Evolutionary conservation across 2,888 invertebrate genomes (phyloP).

Genomic region (Amblyjoppa proteus): DNA sequence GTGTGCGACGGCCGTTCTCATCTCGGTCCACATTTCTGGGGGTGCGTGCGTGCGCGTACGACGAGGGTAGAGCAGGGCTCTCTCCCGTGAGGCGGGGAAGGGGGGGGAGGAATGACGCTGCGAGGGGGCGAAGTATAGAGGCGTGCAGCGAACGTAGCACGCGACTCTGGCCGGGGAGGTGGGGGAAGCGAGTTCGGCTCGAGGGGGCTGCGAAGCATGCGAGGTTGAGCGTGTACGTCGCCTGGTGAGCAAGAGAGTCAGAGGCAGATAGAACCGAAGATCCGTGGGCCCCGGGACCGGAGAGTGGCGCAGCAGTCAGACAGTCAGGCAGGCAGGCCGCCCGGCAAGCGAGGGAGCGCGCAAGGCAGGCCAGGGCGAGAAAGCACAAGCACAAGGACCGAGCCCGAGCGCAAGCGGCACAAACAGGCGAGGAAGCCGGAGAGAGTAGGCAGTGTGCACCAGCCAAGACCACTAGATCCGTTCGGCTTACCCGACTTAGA

Average conservation of each 20-base stretch:
- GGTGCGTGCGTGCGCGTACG: slow-evolving; percentile 49
- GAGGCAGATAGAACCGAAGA: slow-evolving; percentile 73
- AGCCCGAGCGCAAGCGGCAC: slow-evolving; percentile 89
- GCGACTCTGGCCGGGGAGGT: slow-evolving; percentile 55
- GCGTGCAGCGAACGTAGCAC: slow-evolving; percentile 66
- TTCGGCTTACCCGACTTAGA: slow-evolving; percentile 83
- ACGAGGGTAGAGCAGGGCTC: slow-evolving; percentile 29
- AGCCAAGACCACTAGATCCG: slow-evolving; percentile 83
- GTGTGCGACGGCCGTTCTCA: slow-evolving; percentile 47
- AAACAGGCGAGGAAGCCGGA: slow-evolving; percentile 44
- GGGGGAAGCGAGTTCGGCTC: slow-evolving; percentile 48
- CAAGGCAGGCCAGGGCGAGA: slow-evolving; percentile 87
- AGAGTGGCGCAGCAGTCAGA: slow-evolving; percentile 80
- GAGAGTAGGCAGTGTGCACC: slow-evolving; percentile 73
- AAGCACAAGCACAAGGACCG: slow-evolving; percentile 89
- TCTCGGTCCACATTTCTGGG: slow-evolving; percentile 42
- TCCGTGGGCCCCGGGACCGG: slow-evolving; percentile 75
- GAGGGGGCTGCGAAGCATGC: slow-evolving; percentile 68
- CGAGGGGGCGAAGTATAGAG: slow-evolving; percentile 56
- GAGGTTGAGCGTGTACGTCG: slow-evolving; percentile 55
- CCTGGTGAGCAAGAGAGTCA: slow-evolving; percentile 59
- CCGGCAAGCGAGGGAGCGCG: slow-evolving; percentile 78
- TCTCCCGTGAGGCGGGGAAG: slow-evolving; percentile 44
- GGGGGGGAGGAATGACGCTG: slow-evolving; percentile 46
- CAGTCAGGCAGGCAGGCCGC: slow-evolving; percentile 85